Percentiles rank a stretch among this genome's conserved stretches.
Evolutionary conservation across 2,797 vertebrate genomes (phyloP).

Genomic region (Thalassophryne amazonica): DNA sequence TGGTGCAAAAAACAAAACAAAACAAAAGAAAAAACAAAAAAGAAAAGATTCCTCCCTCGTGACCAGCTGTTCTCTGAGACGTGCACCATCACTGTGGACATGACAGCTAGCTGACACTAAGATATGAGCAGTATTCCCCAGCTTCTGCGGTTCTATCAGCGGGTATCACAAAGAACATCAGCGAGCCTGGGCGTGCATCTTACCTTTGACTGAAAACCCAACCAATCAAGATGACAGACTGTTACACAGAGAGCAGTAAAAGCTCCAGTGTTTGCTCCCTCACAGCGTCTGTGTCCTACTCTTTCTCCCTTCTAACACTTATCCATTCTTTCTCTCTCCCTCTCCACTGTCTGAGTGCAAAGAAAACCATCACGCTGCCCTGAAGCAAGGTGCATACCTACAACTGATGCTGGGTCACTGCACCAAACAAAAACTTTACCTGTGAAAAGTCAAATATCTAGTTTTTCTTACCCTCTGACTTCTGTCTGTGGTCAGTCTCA

Average conservation of each 20-base stretch:
- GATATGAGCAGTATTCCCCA: conserved; percentile 7
- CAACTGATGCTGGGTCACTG: not conserved
- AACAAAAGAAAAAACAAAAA: not conserved
- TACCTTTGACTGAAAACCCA: conserved; percentile 4
- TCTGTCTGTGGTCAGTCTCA: not conserved
- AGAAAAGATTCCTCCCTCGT: not conserved
- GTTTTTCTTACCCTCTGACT: not conserved
- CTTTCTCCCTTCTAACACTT: not conserved
- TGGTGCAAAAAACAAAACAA: not conserved
- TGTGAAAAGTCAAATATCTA: not conserved
- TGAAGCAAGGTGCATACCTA: conserved; percentile 2
- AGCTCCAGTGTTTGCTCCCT: not conserved
- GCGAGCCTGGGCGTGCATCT: not conserved
- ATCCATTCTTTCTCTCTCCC: not conserved
- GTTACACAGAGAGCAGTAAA: conserved; percentile 1
- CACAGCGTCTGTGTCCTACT: not conserved
- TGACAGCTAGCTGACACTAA: conserved; percentile 8
- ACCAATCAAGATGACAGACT: conserved; percentile 2
- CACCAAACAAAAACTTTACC: not conserved
- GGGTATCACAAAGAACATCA: conserved; percentile 8
- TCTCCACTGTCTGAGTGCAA: not conserved
- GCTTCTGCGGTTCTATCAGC: not conserved
- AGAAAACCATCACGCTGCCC: not conserved
- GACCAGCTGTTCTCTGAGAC: conserved; percentile 25
- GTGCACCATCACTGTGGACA: conserved; percentile 6